Evolutionary conservation across 30 jellyfish, hydroid and myxozoan genomes (phyloP), one percentile per base, ranked within the genome.

Genomic region (Cassiopea andromeda): DNA sequence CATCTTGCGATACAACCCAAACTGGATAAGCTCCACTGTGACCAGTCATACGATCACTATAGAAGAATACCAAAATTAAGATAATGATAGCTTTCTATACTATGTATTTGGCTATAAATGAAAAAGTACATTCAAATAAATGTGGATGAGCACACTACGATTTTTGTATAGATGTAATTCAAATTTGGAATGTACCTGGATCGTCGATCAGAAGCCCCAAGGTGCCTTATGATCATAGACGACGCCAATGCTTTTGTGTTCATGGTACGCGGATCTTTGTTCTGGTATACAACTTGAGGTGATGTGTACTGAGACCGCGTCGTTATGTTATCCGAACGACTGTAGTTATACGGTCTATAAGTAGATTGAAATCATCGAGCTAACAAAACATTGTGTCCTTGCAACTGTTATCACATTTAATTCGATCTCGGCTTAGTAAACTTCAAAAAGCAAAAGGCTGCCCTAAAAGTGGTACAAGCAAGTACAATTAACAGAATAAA

Each of bases 41-140:
- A 5, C 94, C 94, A 14, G 85, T 48, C 94, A 87, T 87, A 44
- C 94, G 70, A 27, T 87, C 94, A 76, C 94, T 87, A 81, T 15
- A 50, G 48, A 64, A 75, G 14, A 60, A 72, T 66, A 16, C 17
- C 9, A 16, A n/a, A 12, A 27, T 17, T 77, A 47, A 77, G 6
- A 46, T 13, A 50, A 7, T 46, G 8, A 46, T 7, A 50, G 38
- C 38, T 27, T 27, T 27, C 38, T 27, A 27, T 27, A 27, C 38
- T 27, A 27, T 27, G 38, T 27, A 27, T 27, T 27, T 27, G 38
- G 38, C 38, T 27, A 27, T 27, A 27, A 27, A 27, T 27, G 38
- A 27, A 27, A 27, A 27, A 27, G 38, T 27, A 27, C 38, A 27
- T 27, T 27, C 38, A 27, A 27, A 27, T 27, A 27, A 27, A 27